phyloP scores from a whole-genome alignment of 2,113 vertebrate genomes.

The Hippocampus abdominalis region DNA sequence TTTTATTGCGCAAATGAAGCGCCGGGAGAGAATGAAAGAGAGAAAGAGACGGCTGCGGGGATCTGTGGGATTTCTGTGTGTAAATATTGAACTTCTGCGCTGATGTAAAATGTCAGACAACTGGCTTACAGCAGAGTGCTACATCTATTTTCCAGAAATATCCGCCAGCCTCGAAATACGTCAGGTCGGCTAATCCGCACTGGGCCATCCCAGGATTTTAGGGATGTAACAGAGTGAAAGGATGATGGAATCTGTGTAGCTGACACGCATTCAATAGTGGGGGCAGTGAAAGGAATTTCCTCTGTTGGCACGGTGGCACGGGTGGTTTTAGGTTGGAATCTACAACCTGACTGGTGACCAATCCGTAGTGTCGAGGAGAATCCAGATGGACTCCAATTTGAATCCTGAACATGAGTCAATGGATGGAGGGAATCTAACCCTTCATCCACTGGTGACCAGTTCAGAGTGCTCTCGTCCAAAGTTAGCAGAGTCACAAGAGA shows the following conservation, averaged over 20 bases:
- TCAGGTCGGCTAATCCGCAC: not conserved
- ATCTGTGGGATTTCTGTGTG: constrained; percentile 53
- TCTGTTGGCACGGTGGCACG: not conserved
- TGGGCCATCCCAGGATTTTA: not conserved
- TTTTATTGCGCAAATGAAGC: constrained; percentile 50
- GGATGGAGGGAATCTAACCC: too few relatives aligned
- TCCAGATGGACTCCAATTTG: not conserved
- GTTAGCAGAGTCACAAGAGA: too few relatives aligned
- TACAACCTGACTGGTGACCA: not conserved
- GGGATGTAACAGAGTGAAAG: not conserved
- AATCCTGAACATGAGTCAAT: not conserved
- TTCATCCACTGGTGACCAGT: too few relatives aligned
- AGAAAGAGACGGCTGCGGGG: constrained; percentile 30
- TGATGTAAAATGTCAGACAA: constrained; percentile 14
- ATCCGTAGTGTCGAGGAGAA: not conserved
- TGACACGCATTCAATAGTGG: not conserved
- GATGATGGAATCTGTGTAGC: not conserved
- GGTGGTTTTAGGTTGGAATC: not conserved
- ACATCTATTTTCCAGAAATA: constrained; percentile 3
- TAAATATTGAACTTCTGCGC: constrained; percentile 50
- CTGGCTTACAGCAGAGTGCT: not conserved
- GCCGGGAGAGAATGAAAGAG: constrained; percentile 23
- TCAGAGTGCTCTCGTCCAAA: too few relatives aligned
- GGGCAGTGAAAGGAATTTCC: not conserved
- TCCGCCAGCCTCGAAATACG: not conserved